Evolutionary conservation across 2,113 vertebrate species (phyloP), one percentile per base, ranked within the genome.

Genomic region (Coryphaenoides rupestris): DNA sequence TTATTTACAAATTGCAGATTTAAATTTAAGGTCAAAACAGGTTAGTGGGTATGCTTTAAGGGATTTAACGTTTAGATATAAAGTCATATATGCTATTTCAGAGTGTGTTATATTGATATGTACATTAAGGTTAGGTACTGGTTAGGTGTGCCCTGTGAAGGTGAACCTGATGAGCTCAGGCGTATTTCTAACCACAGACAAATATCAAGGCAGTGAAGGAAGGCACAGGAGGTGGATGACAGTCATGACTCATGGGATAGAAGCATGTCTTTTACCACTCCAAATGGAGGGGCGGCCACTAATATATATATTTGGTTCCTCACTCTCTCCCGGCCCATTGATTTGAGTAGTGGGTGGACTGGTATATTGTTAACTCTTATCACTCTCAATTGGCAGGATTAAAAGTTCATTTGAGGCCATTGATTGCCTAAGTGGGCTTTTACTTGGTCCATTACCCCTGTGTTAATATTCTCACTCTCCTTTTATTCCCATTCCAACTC

Each of bases 391-490:
- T 70, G 69, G 61, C 68, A 61, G 60, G 63, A 83, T 81, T 78
- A 75, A 73, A 72, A 79, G 67, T 82, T 79, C 53, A 80, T 79
- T n/a, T 70, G 60, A 73, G 74, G 57, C 65, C 73, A 80, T 78
- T 23, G 76, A 80, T 79, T 78, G 75, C 57, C 55, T 80, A 80
- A 78, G 78, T 78, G 77, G 63, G 40, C 78, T 73, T 72, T 79
- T 77, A 69, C 70, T 77, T 76, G 76, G 73, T 49, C 69, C 79
- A 83, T 83, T 84, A 83, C 68, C 70, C 63, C 60, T 63, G 52
- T 46, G 47, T 81, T 77, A 75, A 79, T 74, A 74, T 50, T 61
- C 63, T 60, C 26, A 24, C 14, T 64, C 62, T 72, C 60, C 28
- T 56, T 15, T 56, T 50, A 24, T 21, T 50, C 65, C 15, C 17